Evolutionary conservation across 2,888 invertebrate species (phyloP).

Genomic region (Lapara coniferarum): DNA sequence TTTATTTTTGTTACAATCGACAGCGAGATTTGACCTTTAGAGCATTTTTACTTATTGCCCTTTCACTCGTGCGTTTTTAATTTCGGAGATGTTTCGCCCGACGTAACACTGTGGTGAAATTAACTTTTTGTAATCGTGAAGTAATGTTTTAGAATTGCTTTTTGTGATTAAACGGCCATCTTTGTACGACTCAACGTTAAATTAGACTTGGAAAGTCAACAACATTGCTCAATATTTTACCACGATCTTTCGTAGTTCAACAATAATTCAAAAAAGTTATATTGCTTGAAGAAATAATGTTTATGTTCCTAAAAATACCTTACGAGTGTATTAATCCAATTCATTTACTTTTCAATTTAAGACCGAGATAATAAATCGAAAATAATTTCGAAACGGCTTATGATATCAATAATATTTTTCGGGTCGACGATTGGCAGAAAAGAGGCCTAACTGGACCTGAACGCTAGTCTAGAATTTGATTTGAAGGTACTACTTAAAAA

Average conservation of each 20-base stretch:
- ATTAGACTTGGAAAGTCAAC: no score
- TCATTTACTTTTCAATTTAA: no score
- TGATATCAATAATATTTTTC: neutral
- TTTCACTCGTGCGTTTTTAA: slow-evolving; percentile 32
- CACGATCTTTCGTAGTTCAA: no score
- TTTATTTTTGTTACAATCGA: slow-evolving; percentile 5
- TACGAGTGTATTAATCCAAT: no score
- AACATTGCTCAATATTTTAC: no score
- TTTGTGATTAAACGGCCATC: neutral
- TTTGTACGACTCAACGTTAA: no score
- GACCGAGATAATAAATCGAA: no score
- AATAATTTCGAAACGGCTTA: no score
- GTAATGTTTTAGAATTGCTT: neutral
- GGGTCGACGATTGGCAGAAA: neutral
- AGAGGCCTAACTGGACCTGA: slow-evolving; percentile 3
- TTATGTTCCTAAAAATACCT: no score
- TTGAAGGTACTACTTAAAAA: neutral
- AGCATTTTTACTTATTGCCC: slow-evolving; percentile 29
- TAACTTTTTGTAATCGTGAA: neutral
- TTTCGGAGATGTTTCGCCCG: neutral
- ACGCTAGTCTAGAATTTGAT: neutral
- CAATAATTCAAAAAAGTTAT: no score
- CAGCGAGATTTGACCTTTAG: slow-evolving; percentile 21
- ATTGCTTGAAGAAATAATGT: no score
- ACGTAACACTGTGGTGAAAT: neutral